Base-by-base conservation (phyloP, 2,888 invertebrate genomes). In the Dusona sp. region DNA sequence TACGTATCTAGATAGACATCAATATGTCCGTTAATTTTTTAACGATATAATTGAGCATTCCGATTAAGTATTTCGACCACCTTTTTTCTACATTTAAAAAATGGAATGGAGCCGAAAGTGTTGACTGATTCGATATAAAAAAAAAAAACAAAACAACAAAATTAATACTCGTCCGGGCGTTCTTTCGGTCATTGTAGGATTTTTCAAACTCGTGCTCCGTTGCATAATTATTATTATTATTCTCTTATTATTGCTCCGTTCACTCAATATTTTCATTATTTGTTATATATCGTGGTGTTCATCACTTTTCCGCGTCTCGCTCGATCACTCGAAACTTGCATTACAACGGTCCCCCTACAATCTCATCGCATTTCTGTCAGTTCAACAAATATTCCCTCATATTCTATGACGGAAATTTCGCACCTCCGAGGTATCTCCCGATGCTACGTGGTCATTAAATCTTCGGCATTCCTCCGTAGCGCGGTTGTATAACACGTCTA, bases 161-260 rank as follows among this genome's bases (percentile, higher is more conserved):
- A 42, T 33, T 13, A 42, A 11, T 70, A 64, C 2, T 36, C 25
- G 3, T 16, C 25, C 54, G 54, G 38, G 54, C 67, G 54, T 42
- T 38, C 11, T 67, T 11, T 51, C 36, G 48, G 61, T 25, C 6
- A 1, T 29, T 16, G 4, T 64, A n/a, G 75, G 38, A 84, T 36
- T 36, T 48, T 48, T 29, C 33, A 13, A 64, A 72, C 19, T 83
- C 64, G 22, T 57, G 36, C 45, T 65, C 64, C 68, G 72, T 54
- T 48, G 11, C 65, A 22, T 74, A 61, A 33, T 72, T 33, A 51
- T 51, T 72, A 16, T 57, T 36, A 29, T 57, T 33, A 38, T 72
- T 48, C 19, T 72, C 13, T 68, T 45, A 22, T 67, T 11, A n/a
- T n/a, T 38, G 22, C 4, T 67, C 3, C 9, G 4, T 16, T 36